Percentiles rank a stretch among this genome's conserved stretches.
Evolutionary conservation across 2,888 invertebrate species (phyloP).

Genomic region (Petrophora chlorosata): DNA sequence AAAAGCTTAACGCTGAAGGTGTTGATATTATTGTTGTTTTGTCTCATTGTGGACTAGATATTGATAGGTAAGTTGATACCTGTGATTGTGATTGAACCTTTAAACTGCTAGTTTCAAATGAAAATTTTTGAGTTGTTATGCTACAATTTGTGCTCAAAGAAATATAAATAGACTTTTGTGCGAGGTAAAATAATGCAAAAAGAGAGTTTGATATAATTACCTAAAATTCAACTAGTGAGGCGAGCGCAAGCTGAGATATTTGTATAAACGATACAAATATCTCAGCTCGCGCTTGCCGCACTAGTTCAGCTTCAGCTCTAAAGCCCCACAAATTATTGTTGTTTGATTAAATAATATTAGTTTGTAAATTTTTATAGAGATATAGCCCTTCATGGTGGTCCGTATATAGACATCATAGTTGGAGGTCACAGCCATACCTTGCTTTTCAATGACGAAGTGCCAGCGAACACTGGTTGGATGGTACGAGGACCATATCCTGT

Average conservation of each 20-base stretch:
- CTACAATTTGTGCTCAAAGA: no score
- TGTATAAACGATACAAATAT: no score
- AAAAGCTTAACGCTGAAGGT: conserved; percentile 83
- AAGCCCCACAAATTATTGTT: no score
- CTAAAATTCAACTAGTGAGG: no score
- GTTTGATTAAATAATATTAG: neutral
- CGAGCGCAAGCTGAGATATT: no score
- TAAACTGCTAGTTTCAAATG: no score
- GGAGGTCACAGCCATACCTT: conserved; percentile 94
- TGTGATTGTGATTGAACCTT: neutral
- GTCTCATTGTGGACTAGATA: conserved; percentile 91
- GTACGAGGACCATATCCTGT: conserved; percentile 88
- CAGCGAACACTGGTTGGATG: conserved; percentile 73
- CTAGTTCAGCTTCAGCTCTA: no score
- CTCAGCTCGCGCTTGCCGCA: no score
- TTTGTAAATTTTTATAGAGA: conserved; percentile 52
- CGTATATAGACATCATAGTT: conserved; percentile 90
- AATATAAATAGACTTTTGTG: no score
- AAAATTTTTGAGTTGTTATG: no score
- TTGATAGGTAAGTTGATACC: conserved; percentile 75
- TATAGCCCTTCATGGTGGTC: conserved; percentile 87
- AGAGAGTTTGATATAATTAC: no score
- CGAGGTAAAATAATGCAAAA: no score
- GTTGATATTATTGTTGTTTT: conserved; percentile 91
- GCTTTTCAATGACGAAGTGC: conserved; percentile 84